These are phyloP conservation scores for Mirza zaza DNA, from an alignment of 2,113 vertebrate genomes.

Conservation along the genomic window DNA sequence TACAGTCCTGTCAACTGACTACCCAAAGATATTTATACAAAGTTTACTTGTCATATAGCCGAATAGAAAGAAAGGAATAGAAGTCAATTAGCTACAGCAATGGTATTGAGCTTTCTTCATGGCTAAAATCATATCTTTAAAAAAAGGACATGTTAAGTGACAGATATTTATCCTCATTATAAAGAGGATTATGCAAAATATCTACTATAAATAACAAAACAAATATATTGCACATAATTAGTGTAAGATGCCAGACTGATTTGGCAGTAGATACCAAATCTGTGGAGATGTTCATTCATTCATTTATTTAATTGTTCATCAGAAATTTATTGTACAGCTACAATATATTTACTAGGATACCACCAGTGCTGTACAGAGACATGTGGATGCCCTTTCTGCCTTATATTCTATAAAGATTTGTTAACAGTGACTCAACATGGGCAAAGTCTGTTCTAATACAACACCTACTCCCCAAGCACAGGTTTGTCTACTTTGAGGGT, in stretches of 20 bases:
- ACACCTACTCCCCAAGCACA: not conserved
- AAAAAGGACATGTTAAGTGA: not conserved
- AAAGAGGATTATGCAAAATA: not conserved
- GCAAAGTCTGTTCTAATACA: not conserved
- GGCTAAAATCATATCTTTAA: not conserved
- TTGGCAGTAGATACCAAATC: not conserved
- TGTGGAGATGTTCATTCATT: not conserved
- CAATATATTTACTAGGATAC: not conserved
- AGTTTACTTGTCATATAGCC: not conserved
- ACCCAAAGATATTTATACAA: not conserved
- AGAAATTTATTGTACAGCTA: not conserved
- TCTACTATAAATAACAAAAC: not conserved
- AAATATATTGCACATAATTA: not conserved
- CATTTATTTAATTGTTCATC: not conserved
- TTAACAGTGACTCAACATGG: not conserved
- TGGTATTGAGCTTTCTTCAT: not conserved
- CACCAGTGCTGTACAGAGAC: not conserved
- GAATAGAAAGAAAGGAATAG: not conserved
- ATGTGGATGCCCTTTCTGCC: not conserved
- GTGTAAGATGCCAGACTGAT: not conserved
- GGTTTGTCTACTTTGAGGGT: not conserved
- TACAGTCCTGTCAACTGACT: not conserved
- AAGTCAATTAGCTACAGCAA: not conserved
- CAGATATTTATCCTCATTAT: not conserved
- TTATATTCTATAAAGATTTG: not conserved